Conservation (phyloP, 2,113 vertebrate genomes). For the Tiliqua scincoides region DNA sequence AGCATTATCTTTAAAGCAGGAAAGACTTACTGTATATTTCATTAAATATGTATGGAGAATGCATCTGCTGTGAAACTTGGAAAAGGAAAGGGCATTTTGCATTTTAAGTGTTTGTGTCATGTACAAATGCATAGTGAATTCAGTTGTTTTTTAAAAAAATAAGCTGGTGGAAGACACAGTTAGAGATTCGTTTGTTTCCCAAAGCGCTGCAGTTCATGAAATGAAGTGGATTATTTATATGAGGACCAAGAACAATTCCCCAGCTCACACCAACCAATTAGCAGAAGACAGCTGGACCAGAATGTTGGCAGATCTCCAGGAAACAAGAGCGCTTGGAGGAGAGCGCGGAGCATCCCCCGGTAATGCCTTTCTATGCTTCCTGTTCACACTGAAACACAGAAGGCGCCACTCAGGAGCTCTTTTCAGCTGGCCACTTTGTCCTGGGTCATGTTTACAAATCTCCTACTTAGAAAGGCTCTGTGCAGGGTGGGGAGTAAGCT, state of each 20-base stretch:
- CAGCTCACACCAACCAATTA: neutral
- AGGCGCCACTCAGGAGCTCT: neutral
- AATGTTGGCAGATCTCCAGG: neutral
- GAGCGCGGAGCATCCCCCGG: neutral
- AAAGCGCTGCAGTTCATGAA: neutral
- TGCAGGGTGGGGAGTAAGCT: neutral
- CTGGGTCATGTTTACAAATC: neutral
- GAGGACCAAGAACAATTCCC: neutral
- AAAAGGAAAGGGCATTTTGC: conserved; percentile 27
- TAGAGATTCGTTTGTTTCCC: conserved; percentile 24
- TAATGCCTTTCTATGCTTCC: neutral
- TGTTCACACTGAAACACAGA: neutral
- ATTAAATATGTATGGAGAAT: conserved; percentile 34
- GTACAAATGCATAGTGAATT: conserved; percentile 31
- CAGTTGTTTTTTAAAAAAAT: conserved; percentile 58
- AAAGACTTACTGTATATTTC: conserved; percentile 40
- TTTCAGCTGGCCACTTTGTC: neutral
- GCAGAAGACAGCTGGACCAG: neutral
- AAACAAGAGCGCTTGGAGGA: too few species aligned
- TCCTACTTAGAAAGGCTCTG: rapidly evolving
- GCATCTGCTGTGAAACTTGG: neutral
- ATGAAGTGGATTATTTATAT: neutral
- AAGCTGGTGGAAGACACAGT: conserved; percentile 58
- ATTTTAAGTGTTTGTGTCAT: conserved; percentile 47
- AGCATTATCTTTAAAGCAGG: conserved; percentile 38